These are phyloP conservation scores for Tryphoninae sp. DNA, from an alignment of 2,888 invertebrate genomes.

Conservation along the genomic window DNA sequence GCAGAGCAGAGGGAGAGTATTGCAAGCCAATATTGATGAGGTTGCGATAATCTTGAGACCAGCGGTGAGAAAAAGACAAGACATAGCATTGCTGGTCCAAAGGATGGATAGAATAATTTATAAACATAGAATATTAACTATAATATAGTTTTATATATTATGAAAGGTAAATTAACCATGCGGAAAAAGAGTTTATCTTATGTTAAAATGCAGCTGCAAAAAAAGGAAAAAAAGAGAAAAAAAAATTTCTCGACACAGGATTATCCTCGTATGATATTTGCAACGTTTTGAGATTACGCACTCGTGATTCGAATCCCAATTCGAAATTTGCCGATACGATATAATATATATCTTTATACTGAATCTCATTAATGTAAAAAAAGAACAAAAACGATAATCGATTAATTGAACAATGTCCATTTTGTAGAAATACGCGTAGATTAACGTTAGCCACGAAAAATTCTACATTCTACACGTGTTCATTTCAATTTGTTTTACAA, in stretches of 20 bases:
- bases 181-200: conserved; percentile 55
- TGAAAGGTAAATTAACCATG: conserved; percentile 54
- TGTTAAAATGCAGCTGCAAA: conserved; percentile 47
- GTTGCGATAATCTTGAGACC: conserved; percentile 20
- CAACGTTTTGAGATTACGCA: conserved; percentile 29
- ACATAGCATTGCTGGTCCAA: conserved; percentile 15
- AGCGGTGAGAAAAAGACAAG: conserved; percentile 13
- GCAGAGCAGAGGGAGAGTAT: background rate
- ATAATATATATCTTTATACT: conserved; percentile 48
- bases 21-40: conserved; percentile 15
- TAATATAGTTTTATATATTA: conserved; percentile 65
- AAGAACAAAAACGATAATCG: conserved; percentile 2
- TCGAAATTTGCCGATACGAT: conserved; percentile 34
- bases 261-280: conserved; percentile 21
- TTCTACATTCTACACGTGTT: conserved; percentile 30
- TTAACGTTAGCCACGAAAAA: background rate
- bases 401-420: conserved; percentile 4
- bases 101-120: conserved; percentile 43
- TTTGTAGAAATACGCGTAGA: background rate
- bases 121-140: conserved; percentile 60
- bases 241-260: conserved; percentile 35
- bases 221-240: conserved; percentile 4
- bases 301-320: conserved; percentile 8
- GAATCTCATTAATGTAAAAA: conserved; percentile 30
- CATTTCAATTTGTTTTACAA: conserved; percentile 47